Conservation (phyloP, 1,140 invertebrate genomes). For the Rhopalosiphum padi region DNA sequence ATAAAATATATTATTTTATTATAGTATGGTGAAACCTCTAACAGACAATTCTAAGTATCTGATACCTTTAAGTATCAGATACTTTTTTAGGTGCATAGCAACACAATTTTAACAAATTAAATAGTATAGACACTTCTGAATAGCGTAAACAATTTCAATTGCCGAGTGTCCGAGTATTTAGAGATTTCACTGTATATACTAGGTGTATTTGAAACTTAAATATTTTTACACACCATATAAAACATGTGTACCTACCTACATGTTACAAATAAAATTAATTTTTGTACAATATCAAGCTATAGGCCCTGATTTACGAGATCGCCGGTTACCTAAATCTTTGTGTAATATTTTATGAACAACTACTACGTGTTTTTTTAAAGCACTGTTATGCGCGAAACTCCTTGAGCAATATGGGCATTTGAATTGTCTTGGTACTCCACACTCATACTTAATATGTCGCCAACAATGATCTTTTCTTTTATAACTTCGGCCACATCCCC, state of each 20-base stretch:
- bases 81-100: not conserved
- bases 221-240: not conserved
- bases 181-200: not conserved
- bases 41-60: not conserved
- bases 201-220: not conserved
- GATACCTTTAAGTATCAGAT: not conserved
- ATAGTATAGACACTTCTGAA: not conserved
- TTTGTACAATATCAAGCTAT: not conserved
- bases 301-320: not conserved
- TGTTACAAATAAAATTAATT: not conserved
- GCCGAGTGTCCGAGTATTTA: not conserved
- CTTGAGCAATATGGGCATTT: conserved; percentile 65
- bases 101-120: not conserved
- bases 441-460: conserved; percentile 67
- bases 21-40: not conserved
- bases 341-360: conserved; percentile 61
- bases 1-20: not conserved
- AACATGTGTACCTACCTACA: not conserved
- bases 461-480: conserved; percentile 65
- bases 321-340: not conserved
- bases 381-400: conserved; percentile 64
- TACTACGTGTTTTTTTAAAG: conserved; percentile 62
- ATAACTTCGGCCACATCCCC: conserved; percentile 60
- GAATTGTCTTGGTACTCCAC: conserved; percentile 66
- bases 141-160: not conserved